Conservation (phyloP, 2,113 vertebrate species). For the Myxocyprinus asiaticus region DNA sequence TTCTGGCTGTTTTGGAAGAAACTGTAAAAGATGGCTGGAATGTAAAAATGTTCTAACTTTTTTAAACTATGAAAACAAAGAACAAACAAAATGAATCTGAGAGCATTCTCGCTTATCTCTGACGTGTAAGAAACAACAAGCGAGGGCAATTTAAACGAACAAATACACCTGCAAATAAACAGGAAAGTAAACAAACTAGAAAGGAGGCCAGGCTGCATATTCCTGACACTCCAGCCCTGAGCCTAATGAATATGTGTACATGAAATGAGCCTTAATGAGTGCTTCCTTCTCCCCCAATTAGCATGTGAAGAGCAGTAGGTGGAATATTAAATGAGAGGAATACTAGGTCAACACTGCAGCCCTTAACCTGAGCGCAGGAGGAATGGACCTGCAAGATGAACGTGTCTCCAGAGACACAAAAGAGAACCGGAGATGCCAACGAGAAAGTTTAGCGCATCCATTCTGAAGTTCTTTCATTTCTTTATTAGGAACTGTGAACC, state of each 20-base stretch:
- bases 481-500: not conserved
- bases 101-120: constrained; percentile 2
- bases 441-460: not conserved
- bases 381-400: constrained; percentile 13
- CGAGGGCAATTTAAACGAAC: constrained; percentile 48
- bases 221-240: constrained; percentile 46
- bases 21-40: constrained; percentile 34
- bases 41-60: constrained; percentile 1
- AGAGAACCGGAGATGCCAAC: not conserved
- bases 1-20: constrained; percentile 39
- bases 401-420: not conserved
- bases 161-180: constrained; percentile 28
- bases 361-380: constrained; percentile 46
- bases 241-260: constrained; percentile 60
- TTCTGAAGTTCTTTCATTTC: not conserved
- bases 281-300: constrained; percentile 58
- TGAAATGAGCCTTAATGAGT: constrained; percentile 61
- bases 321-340: constrained; percentile 57
- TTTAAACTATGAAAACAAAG: not conserved
- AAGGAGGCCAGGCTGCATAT: constrained; percentile 46
- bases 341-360: constrained; percentile 60
- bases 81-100: constrained; percentile 33
- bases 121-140: constrained; percentile 25
- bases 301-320: constrained; percentile 49
- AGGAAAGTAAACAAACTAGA: constrained; percentile 49